Percentiles rank a stretch among this genome's conserved stretches.
Conservation (phyloP, 2,113 vertebrate species). For the Gopherus evgoodei region DNA sequence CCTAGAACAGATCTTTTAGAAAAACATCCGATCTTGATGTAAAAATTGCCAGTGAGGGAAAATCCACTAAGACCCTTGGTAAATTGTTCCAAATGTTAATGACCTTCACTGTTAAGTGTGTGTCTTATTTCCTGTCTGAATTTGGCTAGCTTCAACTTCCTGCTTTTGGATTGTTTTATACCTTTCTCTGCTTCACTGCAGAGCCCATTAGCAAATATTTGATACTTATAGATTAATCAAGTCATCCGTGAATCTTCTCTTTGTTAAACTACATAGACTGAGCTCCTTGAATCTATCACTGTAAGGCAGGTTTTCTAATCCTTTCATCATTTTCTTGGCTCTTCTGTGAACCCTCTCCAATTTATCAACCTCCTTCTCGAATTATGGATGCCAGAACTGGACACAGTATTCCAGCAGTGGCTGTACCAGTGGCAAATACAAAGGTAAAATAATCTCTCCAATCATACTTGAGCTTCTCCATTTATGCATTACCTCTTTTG, state of each 20-base stretch:
- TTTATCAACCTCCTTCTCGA: background rate
- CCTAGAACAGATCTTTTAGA: background rate
- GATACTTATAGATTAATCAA: background rate
- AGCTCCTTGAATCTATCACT: background rate
- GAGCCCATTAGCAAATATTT: background rate
- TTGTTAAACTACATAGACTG: background rate
- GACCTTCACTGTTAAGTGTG: background rate
- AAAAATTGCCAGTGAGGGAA: background rate
- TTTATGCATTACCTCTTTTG: background rate
- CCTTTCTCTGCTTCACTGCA: background rate
- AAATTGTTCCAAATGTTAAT: background rate
- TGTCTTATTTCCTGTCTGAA: background rate
- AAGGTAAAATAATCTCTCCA: background rate
- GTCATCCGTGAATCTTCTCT: background rate
- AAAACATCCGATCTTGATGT: background rate
- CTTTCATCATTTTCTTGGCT: background rate
- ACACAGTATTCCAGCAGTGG: background rate
- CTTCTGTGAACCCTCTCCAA: background rate
- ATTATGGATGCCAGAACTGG: background rate
- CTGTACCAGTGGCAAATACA: background rate
- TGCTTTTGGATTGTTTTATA: background rate
- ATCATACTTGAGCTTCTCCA: background rate
- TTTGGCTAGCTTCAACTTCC: background rate
- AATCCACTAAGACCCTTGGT: background rate
- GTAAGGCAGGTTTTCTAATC: background rate